Evolutionary conservation across 1,140 invertebrate genomes (phyloP).

Genomic region (Drosophila navojoa): DNA sequence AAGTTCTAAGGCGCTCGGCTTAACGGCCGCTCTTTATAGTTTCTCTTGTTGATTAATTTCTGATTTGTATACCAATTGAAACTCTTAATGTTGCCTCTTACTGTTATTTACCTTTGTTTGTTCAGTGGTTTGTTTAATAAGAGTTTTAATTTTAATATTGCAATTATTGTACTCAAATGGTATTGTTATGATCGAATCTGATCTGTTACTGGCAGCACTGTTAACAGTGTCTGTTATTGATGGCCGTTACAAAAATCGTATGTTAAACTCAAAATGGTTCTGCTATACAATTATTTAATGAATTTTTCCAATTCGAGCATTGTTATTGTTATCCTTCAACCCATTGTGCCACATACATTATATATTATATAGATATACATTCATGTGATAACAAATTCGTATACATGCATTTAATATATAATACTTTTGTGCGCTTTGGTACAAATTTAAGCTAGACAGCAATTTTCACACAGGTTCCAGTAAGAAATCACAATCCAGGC

Average conservation of each 20-base stretch:
- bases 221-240: constrained; percentile 1
- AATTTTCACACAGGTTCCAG: constrained; percentile 8
- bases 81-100: neutral
- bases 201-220: constrained; percentile 1
- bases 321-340: too few species aligned
- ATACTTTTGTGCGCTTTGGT: neutral
- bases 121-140: neutral
- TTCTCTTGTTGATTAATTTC: too few species aligned
- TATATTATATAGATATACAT: too few species aligned
- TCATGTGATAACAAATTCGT: too few species aligned
- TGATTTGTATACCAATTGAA: neutral
- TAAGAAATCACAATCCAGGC: constrained; percentile 28
- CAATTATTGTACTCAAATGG: constrained; percentile 3
- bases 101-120: neutral
- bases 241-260: neutral
- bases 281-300: neutral
- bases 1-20: constrained; percentile 1
- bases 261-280: constrained; percentile 11
- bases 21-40: too few species aligned
- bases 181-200: constrained; percentile 5
- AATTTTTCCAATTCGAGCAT: neutral
- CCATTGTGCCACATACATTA: neutral
- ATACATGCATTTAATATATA: neutral
- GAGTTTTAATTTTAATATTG: neutral
- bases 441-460: neutral